Base-by-base conservation (phyloP, 2,797 vertebrate species). In the Benthosema pterotum region DNA sequence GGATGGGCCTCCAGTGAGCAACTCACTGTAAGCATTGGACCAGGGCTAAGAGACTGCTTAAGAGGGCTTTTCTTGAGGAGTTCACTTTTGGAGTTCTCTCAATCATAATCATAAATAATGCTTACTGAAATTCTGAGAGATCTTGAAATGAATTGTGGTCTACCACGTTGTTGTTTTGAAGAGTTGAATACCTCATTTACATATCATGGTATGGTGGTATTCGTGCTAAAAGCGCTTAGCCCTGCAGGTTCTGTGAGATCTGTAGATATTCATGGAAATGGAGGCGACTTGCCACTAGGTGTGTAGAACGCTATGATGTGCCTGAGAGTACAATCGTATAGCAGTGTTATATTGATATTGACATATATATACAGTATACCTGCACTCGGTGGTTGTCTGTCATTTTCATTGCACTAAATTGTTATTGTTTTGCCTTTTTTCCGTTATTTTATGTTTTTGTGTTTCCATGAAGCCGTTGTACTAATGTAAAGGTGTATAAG, bases 341-440 rank as follows among this genome's bases (percentile, higher is more conserved):
- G 46, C 72, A 72, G 63, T 69, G 70, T 79, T 72, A 43, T 38
- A 38, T 38, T 38, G 32, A 38, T 9, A 38, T 38, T 38, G 7
- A 38, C 58, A 67, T 78, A n/a, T n/a, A n/a, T 28, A 49, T 65
- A 71, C 58, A 56, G 53, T 49, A 32, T 63, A 48, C 75, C 69
- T 65, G 68, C 72, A 86, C 74, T 77, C 61, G 9, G 62, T 72
- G 80, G 67, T 71, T 71, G 78, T 75, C 25, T 52, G 78, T 82
- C 60, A 16, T 71, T 79, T 71, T 74, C 3, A 77, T 82, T 88
- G 85, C 85, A 89, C 84, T 88, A 78, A 81, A 77, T 69, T 11
- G 71, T 84, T 79, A 73, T 71, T 82, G 72, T 71, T 82, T 53
- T 82, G 79, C 84, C 82, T 88, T 89, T 86, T 74, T 86, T 74